Percentiles rank a stretch among this genome's conserved stretches.
phyloP scores from a whole-genome alignment of 2,888 invertebrate species.

The Nephrotoma appendiculata region DNA sequence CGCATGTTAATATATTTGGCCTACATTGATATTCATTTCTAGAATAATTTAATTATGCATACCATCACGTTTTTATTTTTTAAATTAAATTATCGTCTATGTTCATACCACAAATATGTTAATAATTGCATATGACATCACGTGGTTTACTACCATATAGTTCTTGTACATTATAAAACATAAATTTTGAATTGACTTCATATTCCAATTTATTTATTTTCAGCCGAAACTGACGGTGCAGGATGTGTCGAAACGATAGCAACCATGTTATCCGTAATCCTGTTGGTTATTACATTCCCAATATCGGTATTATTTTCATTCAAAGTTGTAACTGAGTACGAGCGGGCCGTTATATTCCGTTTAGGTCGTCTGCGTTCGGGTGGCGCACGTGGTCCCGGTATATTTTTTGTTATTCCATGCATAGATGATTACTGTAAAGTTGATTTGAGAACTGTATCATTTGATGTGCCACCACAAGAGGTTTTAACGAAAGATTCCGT shows the following conservation, averaged over 20 bases:
- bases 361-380: conserved; percentile 63
- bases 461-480: conserved; percentile 94
- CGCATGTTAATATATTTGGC: too few species aligned
- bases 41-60: too few species aligned
- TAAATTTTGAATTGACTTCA: not conserved
- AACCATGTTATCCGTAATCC: conserved; percentile 51
- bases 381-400: conserved; percentile 71
- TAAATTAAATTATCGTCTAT: too few species aligned
- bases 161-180: too few species aligned
- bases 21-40: too few species aligned
- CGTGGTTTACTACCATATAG: too few species aligned
- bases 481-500: conserved; percentile 90
- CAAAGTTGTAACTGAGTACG: conserved; percentile 79
- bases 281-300: conserved; percentile 64
- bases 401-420: conserved; percentile 90
- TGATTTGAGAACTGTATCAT: conserved; percentile 84
- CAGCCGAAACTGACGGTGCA: conserved; percentile 51
- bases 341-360: conserved; percentile 78
- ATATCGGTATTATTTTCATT: conserved; percentile 74
- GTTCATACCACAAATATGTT: too few species aligned
- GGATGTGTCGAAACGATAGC: conserved; percentile 61
- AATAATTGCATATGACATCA: too few species aligned
- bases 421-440: conserved; percentile 86
- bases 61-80: too few species aligned
- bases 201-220: conserved; percentile 16